A percentile compares a stretch with the other conserved stretches of the same genome.
These are phyloP conservation scores for Tupaia tana DNA, from an alignment of 2,113 vertebrate species.

Conservation along the genomic window DNA sequence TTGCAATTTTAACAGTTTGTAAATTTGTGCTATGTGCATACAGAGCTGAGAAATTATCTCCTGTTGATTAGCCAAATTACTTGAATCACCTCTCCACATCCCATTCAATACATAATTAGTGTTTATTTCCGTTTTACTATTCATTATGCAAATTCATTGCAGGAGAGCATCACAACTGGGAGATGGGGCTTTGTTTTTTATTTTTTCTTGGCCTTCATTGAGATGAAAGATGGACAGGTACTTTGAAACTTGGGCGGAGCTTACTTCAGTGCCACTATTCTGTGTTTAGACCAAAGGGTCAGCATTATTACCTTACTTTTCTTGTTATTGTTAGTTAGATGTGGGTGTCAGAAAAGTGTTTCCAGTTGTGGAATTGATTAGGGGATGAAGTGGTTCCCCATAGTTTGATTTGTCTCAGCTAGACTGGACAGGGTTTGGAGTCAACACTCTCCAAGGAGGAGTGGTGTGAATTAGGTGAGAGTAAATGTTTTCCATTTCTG, in stretches of 20 bases:
- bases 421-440: background rate
- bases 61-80: constrained; percentile 65
- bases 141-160: constrained; percentile 63
- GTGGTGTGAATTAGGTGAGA: background rate
- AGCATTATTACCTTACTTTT: constrained; percentile 12
- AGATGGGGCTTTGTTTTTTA: background rate
- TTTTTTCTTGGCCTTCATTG: background rate
- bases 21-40: background rate
- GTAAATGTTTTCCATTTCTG: constrained; percentile 37
- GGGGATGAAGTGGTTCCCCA: background rate
- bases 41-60: constrained; percentile 47
- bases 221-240: constrained; percentile 56
- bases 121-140: constrained; percentile 76
- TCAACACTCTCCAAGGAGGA: background rate
- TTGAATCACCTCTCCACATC: constrained; percentile 64
- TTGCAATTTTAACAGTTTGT: background rate
- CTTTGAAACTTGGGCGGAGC: background rate
- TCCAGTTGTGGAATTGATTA: constrained; percentile 46
- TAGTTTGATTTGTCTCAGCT: constrained; percentile 1
- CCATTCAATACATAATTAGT: constrained; percentile 71
- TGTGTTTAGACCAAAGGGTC: constrained; percentile 50
- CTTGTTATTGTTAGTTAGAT: constrained; percentile 60
- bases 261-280: constrained; percentile 30
- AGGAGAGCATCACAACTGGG: constrained; percentile 4
- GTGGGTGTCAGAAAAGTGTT: constrained; percentile 12